Conservation (phyloP, 2,113 vertebrate species). For the Heliornis fulica region DNA sequence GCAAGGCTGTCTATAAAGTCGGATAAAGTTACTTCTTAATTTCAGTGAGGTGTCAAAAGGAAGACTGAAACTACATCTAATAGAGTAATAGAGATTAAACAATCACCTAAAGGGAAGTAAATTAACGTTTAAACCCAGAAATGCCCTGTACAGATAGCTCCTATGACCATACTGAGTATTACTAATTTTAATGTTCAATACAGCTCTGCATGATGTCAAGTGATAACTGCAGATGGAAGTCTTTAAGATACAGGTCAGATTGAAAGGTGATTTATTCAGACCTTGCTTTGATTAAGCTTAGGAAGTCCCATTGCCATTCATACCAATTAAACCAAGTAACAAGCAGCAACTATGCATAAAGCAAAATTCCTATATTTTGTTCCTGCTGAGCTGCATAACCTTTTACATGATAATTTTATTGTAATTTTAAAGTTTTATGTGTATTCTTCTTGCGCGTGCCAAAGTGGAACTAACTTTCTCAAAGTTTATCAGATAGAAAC, state of each 20-base stretch:
- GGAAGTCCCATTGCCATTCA: neutral
- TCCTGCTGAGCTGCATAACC: neutral
- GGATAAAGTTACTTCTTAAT: neutral
- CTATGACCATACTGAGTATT: neutral
- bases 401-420: neutral
- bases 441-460: slow-evolving; percentile 6
- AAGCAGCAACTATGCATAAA: neutral
- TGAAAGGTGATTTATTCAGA: neutral
- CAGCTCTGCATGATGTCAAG: neutral
- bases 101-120: neutral
- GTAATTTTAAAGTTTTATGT: slow-evolving; percentile 29
- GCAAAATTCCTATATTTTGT: neutral
- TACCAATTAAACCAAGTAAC: neutral
- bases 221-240: neutral
- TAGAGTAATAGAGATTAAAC: neutral
- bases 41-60: neutral
- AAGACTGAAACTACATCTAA: neutral
- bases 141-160: neutral
- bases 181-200: neutral
- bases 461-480: slow-evolving; percentile 30
- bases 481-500: slow-evolving; percentile 63
- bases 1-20: neutral
- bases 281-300: neutral
- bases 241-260: neutral
- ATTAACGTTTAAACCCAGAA: neutral